Evolutionary conservation across 1,140 invertebrate species (phyloP).

Genomic region (Drosophila pseudoobscura): DNA sequence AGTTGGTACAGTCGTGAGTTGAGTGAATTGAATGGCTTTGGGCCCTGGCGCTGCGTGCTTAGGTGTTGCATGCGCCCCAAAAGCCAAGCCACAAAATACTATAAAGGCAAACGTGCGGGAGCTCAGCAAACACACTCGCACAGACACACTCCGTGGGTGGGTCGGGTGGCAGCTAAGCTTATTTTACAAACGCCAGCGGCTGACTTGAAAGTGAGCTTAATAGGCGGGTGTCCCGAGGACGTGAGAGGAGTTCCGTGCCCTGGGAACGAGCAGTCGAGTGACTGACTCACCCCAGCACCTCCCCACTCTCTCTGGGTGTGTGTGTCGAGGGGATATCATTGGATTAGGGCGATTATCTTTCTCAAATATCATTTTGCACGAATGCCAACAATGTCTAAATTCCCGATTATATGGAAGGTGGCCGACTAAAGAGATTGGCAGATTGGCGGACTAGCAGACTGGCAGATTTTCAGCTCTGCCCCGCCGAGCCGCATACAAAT

Average conservation of each 20-base stretch:
- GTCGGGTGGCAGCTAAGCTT: slow-evolving; percentile 47
- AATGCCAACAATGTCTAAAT: slow-evolving; percentile 76
- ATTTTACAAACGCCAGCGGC: slow-evolving; percentile 62
- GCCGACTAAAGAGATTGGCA: background rate
- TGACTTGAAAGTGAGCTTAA: slow-evolving; percentile 62
- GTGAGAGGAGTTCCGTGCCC: slow-evolving; percentile 28
- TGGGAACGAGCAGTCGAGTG: slow-evolving; percentile 34
- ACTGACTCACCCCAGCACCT: background rate
- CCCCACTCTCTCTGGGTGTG: slow-evolving; percentile 13
- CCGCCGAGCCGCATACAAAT: slow-evolving; percentile 32
- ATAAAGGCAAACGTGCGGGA: slow-evolving; percentile 35
- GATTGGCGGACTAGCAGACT: no score
- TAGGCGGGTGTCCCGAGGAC: slow-evolving; percentile 17
- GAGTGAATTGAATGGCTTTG: slow-evolving; percentile 28
- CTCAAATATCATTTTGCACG: slow-evolving; percentile 78
- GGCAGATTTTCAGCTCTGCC: background rate
- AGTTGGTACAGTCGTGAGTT: background rate
- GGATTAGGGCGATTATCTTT: slow-evolving; percentile 75
- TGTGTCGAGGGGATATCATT: slow-evolving; percentile 40
- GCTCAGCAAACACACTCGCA: slow-evolving; percentile 50
- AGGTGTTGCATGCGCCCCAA: slow-evolving; percentile 60
- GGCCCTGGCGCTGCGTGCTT: slow-evolving; percentile 36
- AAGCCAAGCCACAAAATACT: slow-evolving; percentile 37
- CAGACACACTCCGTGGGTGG: background rate
- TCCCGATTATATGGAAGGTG: slow-evolving; percentile 51